Evolutionary conservation across 1,140 invertebrate species (phyloP).

Genomic region (Psix sp.): DNA sequence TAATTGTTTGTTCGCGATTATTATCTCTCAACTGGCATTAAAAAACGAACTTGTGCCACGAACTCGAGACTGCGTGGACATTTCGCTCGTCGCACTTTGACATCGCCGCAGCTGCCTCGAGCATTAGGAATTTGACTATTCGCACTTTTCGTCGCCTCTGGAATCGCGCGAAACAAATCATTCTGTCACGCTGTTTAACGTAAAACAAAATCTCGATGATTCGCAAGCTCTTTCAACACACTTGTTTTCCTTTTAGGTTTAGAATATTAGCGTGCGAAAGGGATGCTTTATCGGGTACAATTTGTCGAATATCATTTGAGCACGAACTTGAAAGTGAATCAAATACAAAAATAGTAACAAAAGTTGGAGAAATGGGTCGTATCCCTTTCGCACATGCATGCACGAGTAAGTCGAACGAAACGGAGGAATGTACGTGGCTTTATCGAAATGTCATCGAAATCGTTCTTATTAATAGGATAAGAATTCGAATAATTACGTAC

Average conservation of each 20-base stretch:
- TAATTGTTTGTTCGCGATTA: constrained; percentile 10
- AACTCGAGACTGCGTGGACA: constrained; percentile 4
- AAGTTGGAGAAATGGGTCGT: not conserved
- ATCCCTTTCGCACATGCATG: constrained; percentile 3
- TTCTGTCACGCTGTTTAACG: no score
- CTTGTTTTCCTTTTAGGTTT: no score
- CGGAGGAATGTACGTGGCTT: constrained; percentile 21
- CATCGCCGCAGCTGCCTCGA: constrained; percentile 68
- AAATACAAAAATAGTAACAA: constrained; percentile 34
- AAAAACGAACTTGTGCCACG: constrained; percentile 21
- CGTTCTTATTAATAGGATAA: constrained; percentile 38
- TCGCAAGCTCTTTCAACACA: constrained; percentile 1
- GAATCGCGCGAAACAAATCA: no score
- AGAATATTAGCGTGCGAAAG: no score
- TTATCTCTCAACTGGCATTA: constrained; percentile 9
- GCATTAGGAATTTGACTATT: constrained; percentile 63
- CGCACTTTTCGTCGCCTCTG: no score
- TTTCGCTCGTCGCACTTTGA: constrained; percentile 67
- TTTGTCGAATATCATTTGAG: not conserved
- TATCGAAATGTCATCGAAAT: constrained; percentile 18
- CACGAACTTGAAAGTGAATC: not conserved
- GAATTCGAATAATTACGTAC: constrained; percentile 49
- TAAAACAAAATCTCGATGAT: no score
- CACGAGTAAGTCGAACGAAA: constrained; percentile 4
- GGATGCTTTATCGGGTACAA: no score